These are phyloP conservation scores for Gerosis bhagava DNA, from an alignment of 2,888 invertebrate species.

Conservation along the genomic window DNA sequence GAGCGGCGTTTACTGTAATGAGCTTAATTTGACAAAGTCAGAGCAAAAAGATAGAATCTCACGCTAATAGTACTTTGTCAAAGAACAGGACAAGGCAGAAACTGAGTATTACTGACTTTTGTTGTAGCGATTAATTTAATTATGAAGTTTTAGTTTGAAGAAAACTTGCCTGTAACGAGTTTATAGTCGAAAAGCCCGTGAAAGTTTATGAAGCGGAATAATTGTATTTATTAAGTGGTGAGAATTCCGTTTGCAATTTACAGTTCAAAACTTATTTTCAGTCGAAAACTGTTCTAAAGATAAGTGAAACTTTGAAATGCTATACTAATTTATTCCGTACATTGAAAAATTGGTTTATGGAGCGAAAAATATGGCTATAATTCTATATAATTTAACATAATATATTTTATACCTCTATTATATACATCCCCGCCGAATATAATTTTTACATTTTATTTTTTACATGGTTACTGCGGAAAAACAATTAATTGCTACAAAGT, in stretches of 20 bases:
- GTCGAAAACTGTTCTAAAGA: no score
- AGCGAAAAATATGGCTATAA: no score
- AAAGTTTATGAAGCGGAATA: not conserved
- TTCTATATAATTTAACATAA: no score
- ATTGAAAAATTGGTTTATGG: no score
- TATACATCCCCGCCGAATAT: no score
- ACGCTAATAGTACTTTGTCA: constrained; percentile 51
- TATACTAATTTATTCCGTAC: no score
- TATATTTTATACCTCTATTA: no score
- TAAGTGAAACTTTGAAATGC: no score
- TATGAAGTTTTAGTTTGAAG: constrained; percentile 25
- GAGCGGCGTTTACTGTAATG: constrained; percentile 50
- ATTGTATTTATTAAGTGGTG: constrained; percentile 5
- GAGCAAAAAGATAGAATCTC: constrained; percentile 49
- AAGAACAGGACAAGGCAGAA: constrained; percentile 37
- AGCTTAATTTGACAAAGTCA: constrained; percentile 71
- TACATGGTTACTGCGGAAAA: no score
- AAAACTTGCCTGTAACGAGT: constrained; percentile 14
- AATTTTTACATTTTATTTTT: no score
- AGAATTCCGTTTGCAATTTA: not conserved
- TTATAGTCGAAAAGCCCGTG: constrained; percentile 4
- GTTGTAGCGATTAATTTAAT: constrained; percentile 29
- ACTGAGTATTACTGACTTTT: constrained; percentile 12
- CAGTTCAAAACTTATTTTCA: not conserved
- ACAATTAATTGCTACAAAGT: no score